phyloP scores from a whole-genome alignment of 2,888 invertebrate genomes.

The Anarsia innoxiella region DNA sequence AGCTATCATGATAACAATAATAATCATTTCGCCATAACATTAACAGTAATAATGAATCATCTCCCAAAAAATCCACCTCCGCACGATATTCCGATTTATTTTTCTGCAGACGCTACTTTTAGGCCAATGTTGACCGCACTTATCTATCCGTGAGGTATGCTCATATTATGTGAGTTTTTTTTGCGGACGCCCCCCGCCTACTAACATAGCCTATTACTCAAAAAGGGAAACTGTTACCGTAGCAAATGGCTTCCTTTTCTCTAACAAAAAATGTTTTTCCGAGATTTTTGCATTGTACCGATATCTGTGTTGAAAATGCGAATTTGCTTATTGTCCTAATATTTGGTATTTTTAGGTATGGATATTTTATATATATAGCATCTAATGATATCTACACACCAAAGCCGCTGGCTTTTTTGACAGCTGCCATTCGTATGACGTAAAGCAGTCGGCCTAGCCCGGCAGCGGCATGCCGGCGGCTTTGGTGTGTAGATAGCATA shows the following conservation, averaged over 20 bases:
- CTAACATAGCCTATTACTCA: conserved; percentile 31
- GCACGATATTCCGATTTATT: too few relatives aligned
- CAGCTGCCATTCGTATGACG: too few relatives aligned
- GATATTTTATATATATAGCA: not conserved
- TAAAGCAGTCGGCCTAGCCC: too few relatives aligned
- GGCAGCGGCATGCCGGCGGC: too few relatives aligned
- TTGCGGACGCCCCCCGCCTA: conserved; percentile 31
- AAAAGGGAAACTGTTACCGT: conserved; percentile 18
- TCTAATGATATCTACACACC: not conserved
- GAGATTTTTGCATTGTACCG: not conserved
- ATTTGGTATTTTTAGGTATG: not conserved
- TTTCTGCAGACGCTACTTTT: conserved; percentile 37
- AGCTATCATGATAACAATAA: too few relatives aligned
- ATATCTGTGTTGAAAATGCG: not conserved
- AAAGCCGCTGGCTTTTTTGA: not conserved
- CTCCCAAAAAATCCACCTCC: too few relatives aligned
- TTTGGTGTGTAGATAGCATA: too few relatives aligned
- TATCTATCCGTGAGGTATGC: conserved; percentile 50
- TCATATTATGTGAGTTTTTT: conserved; percentile 55
- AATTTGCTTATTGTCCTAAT: not conserved
- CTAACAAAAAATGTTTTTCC: not conserved
- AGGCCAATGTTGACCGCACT: conserved; percentile 48
- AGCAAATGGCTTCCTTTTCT: conserved; percentile 10
- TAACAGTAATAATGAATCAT: too few relatives aligned
- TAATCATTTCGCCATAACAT: too few relatives aligned